A percentile compares a stretch with the other conserved stretches of the same genome.
Evolutionary conservation across 2,888 invertebrate species (phyloP).

Genomic region (Xylophagus ater): DNA sequence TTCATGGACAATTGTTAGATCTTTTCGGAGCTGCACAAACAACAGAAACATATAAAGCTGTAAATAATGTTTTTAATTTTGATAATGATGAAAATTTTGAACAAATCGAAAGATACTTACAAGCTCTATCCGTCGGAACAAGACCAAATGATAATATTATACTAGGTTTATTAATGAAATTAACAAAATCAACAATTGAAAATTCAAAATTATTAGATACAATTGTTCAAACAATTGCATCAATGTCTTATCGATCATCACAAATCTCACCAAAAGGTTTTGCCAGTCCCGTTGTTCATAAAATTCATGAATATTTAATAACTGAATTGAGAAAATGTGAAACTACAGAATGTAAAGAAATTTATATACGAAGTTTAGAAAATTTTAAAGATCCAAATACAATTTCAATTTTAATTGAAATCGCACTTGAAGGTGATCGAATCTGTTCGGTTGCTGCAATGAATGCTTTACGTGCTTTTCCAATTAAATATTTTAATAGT

Average conservation of each 20-base stretch:
- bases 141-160: conserved; percentile 48
- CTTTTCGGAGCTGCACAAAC: conserved; percentile 61
- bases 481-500: conserved; percentile 27
- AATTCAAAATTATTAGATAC: conserved; percentile 55
- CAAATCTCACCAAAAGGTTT: conserved; percentile 23
- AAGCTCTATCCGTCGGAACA: conserved; percentile 57
- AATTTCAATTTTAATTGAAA: conserved; percentile 47
- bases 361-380: conserved; percentile 55
- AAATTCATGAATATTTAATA: conserved; percentile 31
- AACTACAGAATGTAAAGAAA: conserved; percentile 46
- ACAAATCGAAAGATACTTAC: conserved; percentile 59
- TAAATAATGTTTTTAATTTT: conserved; percentile 51
- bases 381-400: conserved; percentile 53
- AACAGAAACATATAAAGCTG: conserved; percentile 52
- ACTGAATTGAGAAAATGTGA: conserved; percentile 43
- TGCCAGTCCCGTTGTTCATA: conserved; percentile 22
- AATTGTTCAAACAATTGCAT: conserved; percentile 51
- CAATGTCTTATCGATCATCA: conserved; percentile 45
- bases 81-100: conserved; percentile 41
- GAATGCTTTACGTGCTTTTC: conserved; percentile 51
- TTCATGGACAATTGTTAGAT: conserved; percentile 54
- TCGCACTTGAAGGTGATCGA: conserved; percentile 42
- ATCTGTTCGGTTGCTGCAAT: conserved; percentile 54
- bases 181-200: conserved; percentile 35
- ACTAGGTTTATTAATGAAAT: conserved; percentile 26